Percentiles rank a stretch among this genome's conserved stretches.
Conservation (phyloP, 2,888 invertebrate species). For the Sarcophaga rosellei region DNA sequence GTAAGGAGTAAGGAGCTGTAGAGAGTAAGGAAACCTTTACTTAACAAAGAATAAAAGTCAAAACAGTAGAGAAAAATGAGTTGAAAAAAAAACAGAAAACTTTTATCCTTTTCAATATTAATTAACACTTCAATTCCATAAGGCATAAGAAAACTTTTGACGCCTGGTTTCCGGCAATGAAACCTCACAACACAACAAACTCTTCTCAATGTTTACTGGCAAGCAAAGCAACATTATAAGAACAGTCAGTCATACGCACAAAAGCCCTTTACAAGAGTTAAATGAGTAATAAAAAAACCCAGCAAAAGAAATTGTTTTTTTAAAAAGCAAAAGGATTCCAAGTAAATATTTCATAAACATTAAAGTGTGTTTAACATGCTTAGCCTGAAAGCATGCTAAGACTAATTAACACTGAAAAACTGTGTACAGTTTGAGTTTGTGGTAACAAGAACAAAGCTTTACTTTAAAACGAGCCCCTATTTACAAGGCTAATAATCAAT, state of each 20-base stretch:
- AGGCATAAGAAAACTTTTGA: slow-evolving; percentile 70
- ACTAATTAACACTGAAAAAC: slow-evolving; percentile 78
- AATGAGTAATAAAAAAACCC: not conserved
- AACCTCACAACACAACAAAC: slow-evolving; percentile 31
- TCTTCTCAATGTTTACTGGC: not conserved
- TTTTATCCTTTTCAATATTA: slow-evolving; percentile 80
- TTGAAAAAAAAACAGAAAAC: slow-evolving; percentile 53
- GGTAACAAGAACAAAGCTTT: slow-evolving; percentile 34
- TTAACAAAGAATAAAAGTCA: slow-evolving; percentile 71
- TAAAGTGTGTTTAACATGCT: not conserved
- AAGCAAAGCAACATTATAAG: not conserved
- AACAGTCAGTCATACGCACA: slow-evolving; percentile 15
- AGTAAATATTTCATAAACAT: slow-evolving; percentile 48
- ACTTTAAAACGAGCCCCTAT: slow-evolving; percentile 50
- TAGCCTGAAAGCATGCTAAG: slow-evolving; percentile 66
- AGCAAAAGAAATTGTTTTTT: slow-evolving; percentile 4
- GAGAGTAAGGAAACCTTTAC: not conserved
- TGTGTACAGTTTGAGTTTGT: slow-evolving; percentile 40
- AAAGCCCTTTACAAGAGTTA: slow-evolving; percentile 8
- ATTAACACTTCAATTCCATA: slow-evolving; percentile 80
- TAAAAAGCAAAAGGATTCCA: slow-evolving; percentile 9
- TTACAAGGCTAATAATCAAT: slow-evolving; percentile 77
- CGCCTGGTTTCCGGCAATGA: slow-evolving; percentile 62
- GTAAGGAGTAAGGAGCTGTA: not conserved
- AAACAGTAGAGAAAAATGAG: slow-evolving; percentile 56